Base-by-base conservation (phyloP, 2,888 invertebrate species). In the Scaptomyza caliginosa region DNA sequence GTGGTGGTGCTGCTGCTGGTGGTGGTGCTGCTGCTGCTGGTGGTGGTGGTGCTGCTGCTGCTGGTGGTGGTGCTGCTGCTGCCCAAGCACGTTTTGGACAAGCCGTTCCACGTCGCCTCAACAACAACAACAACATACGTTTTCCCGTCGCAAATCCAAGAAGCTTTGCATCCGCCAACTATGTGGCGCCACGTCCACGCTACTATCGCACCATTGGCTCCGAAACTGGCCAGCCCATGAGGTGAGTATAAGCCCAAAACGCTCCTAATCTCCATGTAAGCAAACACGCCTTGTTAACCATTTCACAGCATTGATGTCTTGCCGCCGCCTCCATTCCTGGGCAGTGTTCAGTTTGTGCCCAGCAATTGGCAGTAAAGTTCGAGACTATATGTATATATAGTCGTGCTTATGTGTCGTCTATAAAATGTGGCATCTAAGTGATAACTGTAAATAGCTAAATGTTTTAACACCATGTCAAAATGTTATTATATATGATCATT, bases 151-250 rank as follows among this genome's bases (percentile, higher is more conserved):
- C 87, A 56, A 85, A 88, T 77, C 88, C 85, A 0, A 67, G 77
- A 23, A 87, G 89, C 65, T 87, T 69, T 13, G 89, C 87, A 8
- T 87, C 87, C 2, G 80, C 74, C 51, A 87, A 87, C 36, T 87
- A 87, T 51, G 78, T 87, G 58, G 88, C 89, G 5, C 63, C 86
- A 17, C 78, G 78, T 36, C 87, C 89, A 10, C 88, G 89, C 17
- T 77, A 54, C 64, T 86, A 86, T 46, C 88, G 83, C 59, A 74
- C 81, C 30, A 77, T 76, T 13, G 40, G 56, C n/a, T 11, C 69
- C 1, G 60, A 73, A 21, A 39, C 59, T 40, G 42, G 49, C 16
- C 64, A 68, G 51, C 16, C 86, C 17, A 66, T 78, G 68, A 65
- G 65, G 81, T 85, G 26, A 39, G 71, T 67, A 4, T 24, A 16